Evolutionary conservation across 2,797 vertebrate species (phyloP).

Genomic region (Gila robusta): DNA sequence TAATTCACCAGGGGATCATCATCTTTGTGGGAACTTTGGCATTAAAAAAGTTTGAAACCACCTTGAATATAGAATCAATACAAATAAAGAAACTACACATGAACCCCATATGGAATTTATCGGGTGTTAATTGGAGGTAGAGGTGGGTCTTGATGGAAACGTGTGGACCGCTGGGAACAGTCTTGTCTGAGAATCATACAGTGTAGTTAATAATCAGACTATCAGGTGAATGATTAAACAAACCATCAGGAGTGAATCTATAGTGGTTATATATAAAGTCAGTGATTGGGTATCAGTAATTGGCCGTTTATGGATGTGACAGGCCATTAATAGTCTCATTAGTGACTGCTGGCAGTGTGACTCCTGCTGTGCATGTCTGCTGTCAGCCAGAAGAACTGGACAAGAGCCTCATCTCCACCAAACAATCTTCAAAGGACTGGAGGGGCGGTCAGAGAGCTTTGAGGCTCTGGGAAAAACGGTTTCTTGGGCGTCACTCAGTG

Average conservation of each 20-base stretch:
- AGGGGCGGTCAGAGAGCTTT: slow-evolving; percentile 8
- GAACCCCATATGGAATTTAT: not conserved
- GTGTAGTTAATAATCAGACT: slow-evolving; percentile 28
- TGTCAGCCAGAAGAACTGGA: slow-evolving; percentile 40
- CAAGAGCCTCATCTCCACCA: slow-evolving; percentile 34
- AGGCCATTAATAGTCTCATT: slow-evolving; percentile 60
- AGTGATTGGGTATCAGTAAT: slow-evolving; percentile 54
- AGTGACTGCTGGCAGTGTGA: slow-evolving; percentile 39
- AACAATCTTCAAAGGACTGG: slow-evolving; percentile 48
- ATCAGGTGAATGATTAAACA: slow-evolving; percentile 27
- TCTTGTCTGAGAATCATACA: not conserved
- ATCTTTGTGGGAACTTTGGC: not conserved
- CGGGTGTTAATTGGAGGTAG: not conserved
- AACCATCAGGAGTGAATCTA: slow-evolving; percentile 26
- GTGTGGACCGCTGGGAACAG: not conserved
- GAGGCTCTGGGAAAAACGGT: slow-evolving; percentile 38
- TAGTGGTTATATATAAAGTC: slow-evolving; percentile 48
- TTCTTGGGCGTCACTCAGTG: slow-evolving; percentile 39
- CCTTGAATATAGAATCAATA: not conserved
- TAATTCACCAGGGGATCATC: not conserved
- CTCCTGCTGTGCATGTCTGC: slow-evolving; percentile 53
- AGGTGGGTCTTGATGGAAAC: not conserved
- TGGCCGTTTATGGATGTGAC: slow-evolving; percentile 57
- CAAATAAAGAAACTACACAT: not conserved
- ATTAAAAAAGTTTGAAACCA: not conserved